These are phyloP conservation scores for Anseranas semipalmata DNA, from an alignment of 2,113 vertebrate genomes.

Conservation along the genomic window DNA sequence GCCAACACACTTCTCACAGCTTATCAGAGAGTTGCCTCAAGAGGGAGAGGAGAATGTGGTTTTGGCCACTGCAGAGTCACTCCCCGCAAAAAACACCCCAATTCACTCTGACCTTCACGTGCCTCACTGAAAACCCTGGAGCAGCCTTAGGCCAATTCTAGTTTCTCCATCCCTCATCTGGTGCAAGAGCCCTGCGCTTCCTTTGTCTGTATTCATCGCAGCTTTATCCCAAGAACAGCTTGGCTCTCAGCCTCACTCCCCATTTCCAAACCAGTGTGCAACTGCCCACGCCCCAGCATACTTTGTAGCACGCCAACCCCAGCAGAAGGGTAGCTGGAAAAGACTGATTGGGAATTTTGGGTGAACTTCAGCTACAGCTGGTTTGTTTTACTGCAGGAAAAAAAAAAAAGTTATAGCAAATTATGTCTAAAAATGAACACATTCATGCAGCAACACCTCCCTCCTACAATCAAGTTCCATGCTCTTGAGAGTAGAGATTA, in stretches of 20 bases:
- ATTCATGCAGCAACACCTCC: constrained; percentile 35
- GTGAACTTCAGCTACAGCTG: constrained; percentile 52
- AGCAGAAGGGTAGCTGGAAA: constrained; percentile 26
- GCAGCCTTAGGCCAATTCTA: neutral
- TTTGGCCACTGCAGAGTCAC: neutral
- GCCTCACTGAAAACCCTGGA: neutral
- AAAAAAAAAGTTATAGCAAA: constrained; percentile 12
- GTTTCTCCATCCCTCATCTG: neutral
- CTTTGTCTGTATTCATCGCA: neutral
- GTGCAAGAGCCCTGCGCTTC: neutral
- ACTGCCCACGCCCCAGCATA: neutral
- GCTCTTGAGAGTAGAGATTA: constrained; percentile 14
- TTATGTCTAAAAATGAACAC: constrained; percentile 38
- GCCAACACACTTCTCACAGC: neutral
- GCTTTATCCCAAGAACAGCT: neutral
- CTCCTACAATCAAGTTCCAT: constrained; percentile 33
- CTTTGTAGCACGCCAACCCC: neutral
- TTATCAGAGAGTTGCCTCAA: neutral
- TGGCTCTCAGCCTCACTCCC: neutral
- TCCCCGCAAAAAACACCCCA: neutral
- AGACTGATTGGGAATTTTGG: neutral
- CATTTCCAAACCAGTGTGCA: neutral
- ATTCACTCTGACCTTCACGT: neutral
- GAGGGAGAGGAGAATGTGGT: neutral
- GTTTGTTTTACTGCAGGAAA: constrained; percentile 1